Conservation (phyloP, 2,113 vertebrate genomes). For the Myiozetetes cayanensis region DNA sequence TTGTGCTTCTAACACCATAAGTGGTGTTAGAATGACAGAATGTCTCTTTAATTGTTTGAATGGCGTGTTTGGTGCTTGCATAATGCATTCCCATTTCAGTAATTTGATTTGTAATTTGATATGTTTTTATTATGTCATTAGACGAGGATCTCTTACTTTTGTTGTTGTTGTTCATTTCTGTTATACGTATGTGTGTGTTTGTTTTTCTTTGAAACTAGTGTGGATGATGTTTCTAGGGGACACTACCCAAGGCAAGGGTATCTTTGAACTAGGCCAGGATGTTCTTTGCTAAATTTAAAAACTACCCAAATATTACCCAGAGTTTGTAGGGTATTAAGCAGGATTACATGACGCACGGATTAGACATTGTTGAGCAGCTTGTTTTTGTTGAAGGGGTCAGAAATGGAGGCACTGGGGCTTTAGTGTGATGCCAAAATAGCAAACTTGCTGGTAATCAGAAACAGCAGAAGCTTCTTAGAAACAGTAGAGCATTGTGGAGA, state of each 20-base stretch:
- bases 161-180: not conserved
- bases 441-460: not conserved
- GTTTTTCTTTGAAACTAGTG: not conserved
- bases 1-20: not conserved
- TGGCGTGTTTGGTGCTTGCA: not conserved
- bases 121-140: not conserved
- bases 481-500: not conserved
- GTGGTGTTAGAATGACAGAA: not conserved
- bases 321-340: conserved; percentile 80
- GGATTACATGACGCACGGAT: conserved; percentile 80
- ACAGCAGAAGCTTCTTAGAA: not conserved
- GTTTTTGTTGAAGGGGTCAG: conserved; percentile 73
- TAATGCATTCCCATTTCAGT: not conserved
- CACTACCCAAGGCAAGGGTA: not conserved
- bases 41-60: not conserved
- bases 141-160: not conserved
- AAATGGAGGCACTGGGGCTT: conserved; percentile 36
- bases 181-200: rapidly evolving
- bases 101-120: not conserved
- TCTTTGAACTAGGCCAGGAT: conserved; percentile 81
- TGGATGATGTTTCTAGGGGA: not conserved
- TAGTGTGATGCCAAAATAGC: not conserved
- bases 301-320: conserved; percentile 74
- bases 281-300: conserved; percentile 80
- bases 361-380: conserved; percentile 79